A percentile compares a stretch with the other conserved stretches of the same genome.
These are phyloP conservation scores for Halcyon smyrnensis DNA, from an alignment of 2,797 vertebrate species.

Conservation along the genomic window DNA sequence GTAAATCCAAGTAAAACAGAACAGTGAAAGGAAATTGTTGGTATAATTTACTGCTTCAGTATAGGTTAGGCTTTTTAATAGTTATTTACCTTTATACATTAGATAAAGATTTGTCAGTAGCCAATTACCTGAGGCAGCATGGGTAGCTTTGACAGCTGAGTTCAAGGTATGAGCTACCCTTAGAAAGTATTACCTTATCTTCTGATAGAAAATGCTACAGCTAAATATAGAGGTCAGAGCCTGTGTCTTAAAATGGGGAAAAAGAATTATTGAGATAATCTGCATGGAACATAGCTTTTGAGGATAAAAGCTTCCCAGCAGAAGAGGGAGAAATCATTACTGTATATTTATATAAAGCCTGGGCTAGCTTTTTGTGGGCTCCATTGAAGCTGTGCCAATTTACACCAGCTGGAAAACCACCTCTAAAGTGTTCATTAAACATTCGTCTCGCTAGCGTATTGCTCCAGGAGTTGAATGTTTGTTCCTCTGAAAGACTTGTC, in stretches of 20 bases:
- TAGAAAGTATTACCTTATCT: background rate
- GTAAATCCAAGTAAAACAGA: constrained; percentile 45
- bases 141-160: background rate
- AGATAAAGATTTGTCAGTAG: constrained; percentile 52
- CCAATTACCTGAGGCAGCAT: constrained; percentile 27
- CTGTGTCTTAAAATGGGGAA: background rate
- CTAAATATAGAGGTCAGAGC: background rate
- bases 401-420: background rate
- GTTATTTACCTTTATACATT: constrained; percentile 47
- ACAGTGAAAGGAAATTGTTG: constrained; percentile 23
- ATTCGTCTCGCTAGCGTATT: background rate
- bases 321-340: background rate
- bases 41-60: constrained; percentile 35
- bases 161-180: background rate
- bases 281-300: background rate
- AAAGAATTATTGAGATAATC: background rate
- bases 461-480: background rate
- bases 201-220: background rate
- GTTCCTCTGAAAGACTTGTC: background rate
- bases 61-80: constrained; percentile 13
- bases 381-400: background rate
- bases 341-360: background rate
- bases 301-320: constrained; percentile 4
- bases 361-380: background rate
- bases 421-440: background rate